Evolutionary conservation across 2,113 vertebrate genomes (phyloP).

Genomic region (Epinephelus lanceolatus): DNA sequence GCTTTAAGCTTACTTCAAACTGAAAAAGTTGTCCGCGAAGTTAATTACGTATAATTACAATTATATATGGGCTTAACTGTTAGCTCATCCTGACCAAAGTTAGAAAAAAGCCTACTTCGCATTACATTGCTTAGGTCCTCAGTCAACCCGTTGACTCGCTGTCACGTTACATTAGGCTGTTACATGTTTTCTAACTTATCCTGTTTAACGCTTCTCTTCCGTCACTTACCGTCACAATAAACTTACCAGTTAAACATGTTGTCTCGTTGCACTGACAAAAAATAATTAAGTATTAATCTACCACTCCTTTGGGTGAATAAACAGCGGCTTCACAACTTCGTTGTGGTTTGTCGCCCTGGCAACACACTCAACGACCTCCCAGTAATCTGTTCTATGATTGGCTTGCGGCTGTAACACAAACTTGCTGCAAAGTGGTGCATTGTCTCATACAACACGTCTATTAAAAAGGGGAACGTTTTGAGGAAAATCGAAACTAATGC

Average conservation of each 20-base stretch:
- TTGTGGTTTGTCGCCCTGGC: conserved; percentile 53
- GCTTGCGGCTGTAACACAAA: neutral
- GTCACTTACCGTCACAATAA: neutral
- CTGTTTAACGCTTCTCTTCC: neutral
- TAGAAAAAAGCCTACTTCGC: neutral
- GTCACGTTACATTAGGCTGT: neutral
- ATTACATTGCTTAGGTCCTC: no score
- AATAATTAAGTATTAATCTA: neutral
- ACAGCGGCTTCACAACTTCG: neutral
- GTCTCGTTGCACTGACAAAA: neutral
- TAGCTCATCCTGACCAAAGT: no score
- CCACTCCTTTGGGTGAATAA: neutral
- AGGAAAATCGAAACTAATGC: no score
- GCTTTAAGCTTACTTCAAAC: neutral
- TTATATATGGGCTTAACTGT: neutral
- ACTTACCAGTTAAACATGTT: neutral
- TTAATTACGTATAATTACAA: neutral
- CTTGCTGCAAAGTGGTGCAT: neutral
- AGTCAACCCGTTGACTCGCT: neutral
- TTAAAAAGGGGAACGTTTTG: no score
- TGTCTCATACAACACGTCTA: neutral
- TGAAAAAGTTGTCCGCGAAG: no score
- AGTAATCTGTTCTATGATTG: conserved; percentile 68
- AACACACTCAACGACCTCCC: neutral
- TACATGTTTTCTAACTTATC: no score